phyloP scores from a whole-genome alignment of 2,797 vertebrate species.

The Anabas testudineus region DNA sequence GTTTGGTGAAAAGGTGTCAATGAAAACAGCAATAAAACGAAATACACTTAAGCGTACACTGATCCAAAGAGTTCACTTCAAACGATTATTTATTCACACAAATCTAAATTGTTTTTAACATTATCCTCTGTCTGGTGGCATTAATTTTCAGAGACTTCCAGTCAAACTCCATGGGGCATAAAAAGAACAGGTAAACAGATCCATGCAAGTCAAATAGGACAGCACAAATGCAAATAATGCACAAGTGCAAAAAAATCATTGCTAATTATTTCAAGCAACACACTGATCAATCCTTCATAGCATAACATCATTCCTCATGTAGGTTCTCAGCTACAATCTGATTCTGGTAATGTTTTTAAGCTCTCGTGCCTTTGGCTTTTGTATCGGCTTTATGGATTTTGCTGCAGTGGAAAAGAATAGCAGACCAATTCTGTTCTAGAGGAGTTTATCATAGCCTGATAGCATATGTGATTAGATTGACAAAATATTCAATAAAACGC shows the following conservation, averaged over 20 bases:
- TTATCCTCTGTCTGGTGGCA: constrained; percentile 4
- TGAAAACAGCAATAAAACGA: constrained; percentile 8
- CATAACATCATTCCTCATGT: constrained; percentile 90
- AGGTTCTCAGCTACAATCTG: constrained; percentile 87
- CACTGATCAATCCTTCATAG: constrained; percentile 96
- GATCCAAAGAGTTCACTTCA: background rate
- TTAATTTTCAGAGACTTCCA: constrained; percentile 31
- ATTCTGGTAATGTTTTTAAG: constrained; percentile 93
- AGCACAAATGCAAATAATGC: constrained; percentile 43
- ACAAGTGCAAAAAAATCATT: constrained; percentile 88
- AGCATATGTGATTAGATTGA: constrained; percentile 76
- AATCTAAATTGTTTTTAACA: constrained; percentile 21
- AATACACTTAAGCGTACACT: background rate
- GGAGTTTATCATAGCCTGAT: constrained; percentile 80
- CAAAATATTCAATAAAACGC: constrained; percentile 80
- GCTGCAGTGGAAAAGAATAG: constrained; percentile 83
- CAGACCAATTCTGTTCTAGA: constrained; percentile 60
- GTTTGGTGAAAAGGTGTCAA: constrained; percentile 13
- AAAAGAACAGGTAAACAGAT: constrained; percentile 62
- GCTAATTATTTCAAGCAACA: constrained; percentile 96
- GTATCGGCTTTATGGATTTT: constrained; percentile 91
- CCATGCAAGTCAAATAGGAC: constrained; percentile 38
- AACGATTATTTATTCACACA: constrained; percentile 12
- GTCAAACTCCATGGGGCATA: constrained; percentile 41
- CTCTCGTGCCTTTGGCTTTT: constrained; percentile 86